These are phyloP conservation scores for Camponotus pennsylvanicus DNA, from an alignment of 1,140 invertebrate genomes.

Conservation along the genomic window DNA sequence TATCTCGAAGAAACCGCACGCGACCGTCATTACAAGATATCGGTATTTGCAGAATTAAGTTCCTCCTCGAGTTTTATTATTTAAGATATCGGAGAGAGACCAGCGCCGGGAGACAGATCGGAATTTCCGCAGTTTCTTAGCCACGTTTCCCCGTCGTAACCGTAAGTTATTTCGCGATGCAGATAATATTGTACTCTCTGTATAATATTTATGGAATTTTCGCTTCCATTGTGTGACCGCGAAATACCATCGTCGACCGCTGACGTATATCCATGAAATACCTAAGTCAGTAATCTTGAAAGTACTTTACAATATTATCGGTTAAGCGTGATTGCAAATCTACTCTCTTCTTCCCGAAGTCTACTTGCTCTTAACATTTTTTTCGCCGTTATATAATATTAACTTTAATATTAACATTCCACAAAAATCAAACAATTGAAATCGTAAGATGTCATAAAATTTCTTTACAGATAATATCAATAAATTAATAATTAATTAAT, in stretches of 20 bases:
- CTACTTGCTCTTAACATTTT: neutral
- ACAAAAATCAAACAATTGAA: neutral
- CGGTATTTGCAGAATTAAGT: slow-evolving; percentile 58
- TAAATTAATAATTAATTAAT: neutral
- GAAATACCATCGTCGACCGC: slow-evolving; percentile 35
- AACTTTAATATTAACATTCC: neutral
- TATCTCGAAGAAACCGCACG: slow-evolving; percentile 51
- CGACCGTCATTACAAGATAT: slow-evolving; percentile 33
- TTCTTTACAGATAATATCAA: neutral
- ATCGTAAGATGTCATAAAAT: neutral
- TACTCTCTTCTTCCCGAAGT: neutral
- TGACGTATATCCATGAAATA: slow-evolving; percentile 29
- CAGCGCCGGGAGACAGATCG: slow-evolving; percentile 34
- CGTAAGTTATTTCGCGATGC: slow-evolving; percentile 55
- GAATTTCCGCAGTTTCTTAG: slow-evolving; percentile 58
- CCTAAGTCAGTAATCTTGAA: slow-evolving; percentile 48
- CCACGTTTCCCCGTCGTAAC: slow-evolving; percentile 47
- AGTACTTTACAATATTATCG: slow-evolving; percentile 53
- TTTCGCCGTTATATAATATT: neutral
- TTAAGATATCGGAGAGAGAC: slow-evolving; percentile 44
- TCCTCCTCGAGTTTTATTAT: slow-evolving; percentile 51
- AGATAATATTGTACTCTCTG: slow-evolving; percentile 53
- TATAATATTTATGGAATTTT: slow-evolving; percentile 59
- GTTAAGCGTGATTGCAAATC: slow-evolving; percentile 43
- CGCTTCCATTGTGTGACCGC: slow-evolving; percentile 48